Conservation (phyloP, 2,797 vertebrate species). For the Onychomys arenicola region DNA sequence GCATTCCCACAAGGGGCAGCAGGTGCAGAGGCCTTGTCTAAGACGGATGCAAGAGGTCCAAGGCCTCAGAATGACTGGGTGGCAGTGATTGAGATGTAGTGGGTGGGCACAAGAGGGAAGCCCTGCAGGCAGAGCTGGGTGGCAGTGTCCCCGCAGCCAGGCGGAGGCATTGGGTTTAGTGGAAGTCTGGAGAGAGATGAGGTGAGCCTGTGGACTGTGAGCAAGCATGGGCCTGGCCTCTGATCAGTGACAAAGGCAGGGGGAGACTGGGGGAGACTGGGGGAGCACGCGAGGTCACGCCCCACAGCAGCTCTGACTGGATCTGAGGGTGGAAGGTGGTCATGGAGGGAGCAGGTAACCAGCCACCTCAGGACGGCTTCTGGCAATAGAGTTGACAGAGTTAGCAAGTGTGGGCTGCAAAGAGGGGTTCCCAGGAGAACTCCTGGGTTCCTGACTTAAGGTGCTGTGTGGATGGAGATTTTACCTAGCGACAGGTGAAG, state of each 20-base stretch:
- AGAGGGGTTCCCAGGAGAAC: neutral
- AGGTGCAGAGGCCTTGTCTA: neutral
- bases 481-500: neutral
- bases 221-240: neutral
- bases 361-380: neutral
- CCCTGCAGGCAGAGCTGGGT: neutral
- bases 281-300: neutral
- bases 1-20: rapidly evolving
- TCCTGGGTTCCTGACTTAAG: neutral
- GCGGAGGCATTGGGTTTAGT: neutral
- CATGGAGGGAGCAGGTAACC: neutral
- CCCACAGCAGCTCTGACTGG: neutral
- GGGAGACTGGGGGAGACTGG: neutral
- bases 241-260: neutral
- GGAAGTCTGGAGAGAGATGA: neutral
- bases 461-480: neutral
- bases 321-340: too few relatives aligned
- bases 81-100: too few relatives aligned
- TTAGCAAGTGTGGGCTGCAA: too few relatives aligned
- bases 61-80: rapidly evolving
- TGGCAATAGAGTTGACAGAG: neutral
- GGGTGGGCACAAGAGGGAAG: neutral
- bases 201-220: neutral
- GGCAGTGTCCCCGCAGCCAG: neutral
- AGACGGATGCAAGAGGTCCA: rapidly evolving